Percentiles rank a stretch among this genome's conserved stretches.
Evolutionary conservation across 2,797 vertebrate species (phyloP).

Genomic region (Labeo calbasu): DNA sequence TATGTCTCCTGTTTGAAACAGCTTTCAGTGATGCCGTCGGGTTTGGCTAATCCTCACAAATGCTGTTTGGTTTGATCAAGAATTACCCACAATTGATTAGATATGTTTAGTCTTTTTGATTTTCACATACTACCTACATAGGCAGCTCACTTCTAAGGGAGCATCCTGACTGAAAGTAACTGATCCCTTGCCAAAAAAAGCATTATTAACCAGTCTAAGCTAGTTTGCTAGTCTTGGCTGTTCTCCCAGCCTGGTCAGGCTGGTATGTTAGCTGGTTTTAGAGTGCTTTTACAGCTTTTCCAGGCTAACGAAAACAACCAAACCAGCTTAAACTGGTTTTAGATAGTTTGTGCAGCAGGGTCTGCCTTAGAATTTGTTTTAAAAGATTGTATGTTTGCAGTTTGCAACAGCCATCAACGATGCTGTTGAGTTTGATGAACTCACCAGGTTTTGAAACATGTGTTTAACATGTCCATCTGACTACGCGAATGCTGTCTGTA

Average conservation of each 20-base stretch:
- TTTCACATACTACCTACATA: neutral
- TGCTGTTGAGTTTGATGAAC: neutral
- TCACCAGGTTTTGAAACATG: neutral
- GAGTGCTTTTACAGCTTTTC: neutral
- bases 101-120: neutral
- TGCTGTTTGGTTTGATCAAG: conserved; percentile 19
- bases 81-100: neutral
- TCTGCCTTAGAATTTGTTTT: neutral
- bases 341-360: neutral
- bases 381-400: neutral
- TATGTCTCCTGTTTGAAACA: neutral
- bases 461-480: conserved; percentile 12
- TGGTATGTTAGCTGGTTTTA: neutral
- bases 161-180: neutral
- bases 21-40: neutral
- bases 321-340: neutral
- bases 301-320: neutral
- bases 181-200: neutral
- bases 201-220: neutral
- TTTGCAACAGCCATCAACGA: neutral
- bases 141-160: neutral
- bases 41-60: conserved; percentile 6
- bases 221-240: neutral
- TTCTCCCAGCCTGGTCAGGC: neutral
- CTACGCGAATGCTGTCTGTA: conserved; percentile 5